A percentile compares a stretch with the other conserved stretches of the same genome.
These are phyloP conservation scores for Amazonetta brasiliensis DNA, from an alignment of 2,797 vertebrate species.

Conservation along the genomic window DNA sequence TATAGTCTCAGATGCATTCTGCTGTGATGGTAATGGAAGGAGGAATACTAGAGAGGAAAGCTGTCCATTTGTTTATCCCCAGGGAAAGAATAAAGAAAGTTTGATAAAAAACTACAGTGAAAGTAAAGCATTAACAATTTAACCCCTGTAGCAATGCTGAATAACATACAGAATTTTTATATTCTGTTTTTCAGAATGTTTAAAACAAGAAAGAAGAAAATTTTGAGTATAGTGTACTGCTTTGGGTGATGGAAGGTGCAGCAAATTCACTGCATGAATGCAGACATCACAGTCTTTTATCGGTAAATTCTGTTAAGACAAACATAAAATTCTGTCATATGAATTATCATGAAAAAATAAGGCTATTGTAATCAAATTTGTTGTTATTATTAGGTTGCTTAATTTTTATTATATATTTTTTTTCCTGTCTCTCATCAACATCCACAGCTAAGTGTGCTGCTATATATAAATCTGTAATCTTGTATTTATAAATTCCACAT, in stretches of 20 bases:
- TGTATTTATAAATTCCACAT: neutral
- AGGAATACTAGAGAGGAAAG: constrained; percentile 81
- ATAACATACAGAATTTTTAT: constrained; percentile 15
- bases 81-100: constrained; percentile 89
- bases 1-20: constrained; percentile 89
- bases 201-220: neutral
- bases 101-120: constrained; percentile 85
- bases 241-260: neutral
- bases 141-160: constrained; percentile 76
- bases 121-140: constrained; percentile 90
- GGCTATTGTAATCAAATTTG: neutral
- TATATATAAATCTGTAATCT: neutral
- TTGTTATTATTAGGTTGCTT: neutral
- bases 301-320: constrained; percentile 1
- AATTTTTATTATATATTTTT: neutral
- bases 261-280: constrained; percentile 8
- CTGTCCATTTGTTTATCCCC: constrained; percentile 93
- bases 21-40: constrained; percentile 91
- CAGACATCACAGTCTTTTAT: neutral
- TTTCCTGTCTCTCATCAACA: neutral
- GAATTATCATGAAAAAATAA: neutral
- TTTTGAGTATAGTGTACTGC: neutral
- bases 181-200: constrained; percentile 15
- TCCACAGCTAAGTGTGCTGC: neutral
- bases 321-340: neutral